A percentile compares a stretch with the other conserved stretches of the same genome.
These are phyloP conservation scores for Phrynosoma blainvillii DNA, from an alignment of 2,113 vertebrate species.

Conservation along the genomic window DNA sequence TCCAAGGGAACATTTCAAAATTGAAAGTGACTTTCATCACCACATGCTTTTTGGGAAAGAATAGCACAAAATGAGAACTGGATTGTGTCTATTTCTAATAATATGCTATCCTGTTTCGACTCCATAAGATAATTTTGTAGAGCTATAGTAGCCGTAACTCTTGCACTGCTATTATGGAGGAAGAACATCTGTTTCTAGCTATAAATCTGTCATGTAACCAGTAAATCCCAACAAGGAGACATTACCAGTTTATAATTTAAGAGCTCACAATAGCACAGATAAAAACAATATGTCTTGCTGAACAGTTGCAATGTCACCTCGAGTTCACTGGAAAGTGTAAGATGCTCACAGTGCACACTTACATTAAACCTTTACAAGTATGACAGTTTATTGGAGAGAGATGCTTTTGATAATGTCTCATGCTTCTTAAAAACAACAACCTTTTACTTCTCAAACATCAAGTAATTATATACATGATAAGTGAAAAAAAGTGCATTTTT, in stretches of 20 bases:
- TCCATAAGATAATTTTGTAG: slow-evolving; percentile 56
- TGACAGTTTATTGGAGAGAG: not conserved
- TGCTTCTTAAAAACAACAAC: not conserved
- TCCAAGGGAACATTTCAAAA: slow-evolving; percentile 17
- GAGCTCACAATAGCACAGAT: slow-evolving; percentile 45
- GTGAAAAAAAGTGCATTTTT: not conserved
- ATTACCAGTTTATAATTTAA: slow-evolving; percentile 48
- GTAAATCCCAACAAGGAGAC: slow-evolving; percentile 58
- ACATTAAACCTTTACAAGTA: slow-evolving; percentile 29
- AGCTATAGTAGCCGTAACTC: slow-evolving; percentile 35
- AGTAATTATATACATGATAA: not conserved
- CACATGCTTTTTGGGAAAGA: not conserved
- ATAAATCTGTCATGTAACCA: slow-evolving; percentile 63
- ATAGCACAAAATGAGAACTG: not conserved
- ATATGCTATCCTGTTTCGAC: slow-evolving; percentile 34
- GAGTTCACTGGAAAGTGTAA: slow-evolving; percentile 23
- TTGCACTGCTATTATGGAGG: slow-evolving; percentile 54
- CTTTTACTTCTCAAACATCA: not conserved
- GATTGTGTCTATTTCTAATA: slow-evolving; percentile 33
- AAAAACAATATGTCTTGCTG: slow-evolving; percentile 45
- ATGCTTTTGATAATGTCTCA: not conserved
- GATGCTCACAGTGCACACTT: not conserved
- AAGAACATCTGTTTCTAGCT: slow-evolving; percentile 64
- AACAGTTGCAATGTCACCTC: slow-evolving; percentile 45
- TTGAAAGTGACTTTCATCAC: slow-evolving; percentile 21